Evolutionary conservation across 2,888 invertebrate species (phyloP), one percentile per base, ranked within the genome.

Genomic region (Idaea aversata): DNA sequence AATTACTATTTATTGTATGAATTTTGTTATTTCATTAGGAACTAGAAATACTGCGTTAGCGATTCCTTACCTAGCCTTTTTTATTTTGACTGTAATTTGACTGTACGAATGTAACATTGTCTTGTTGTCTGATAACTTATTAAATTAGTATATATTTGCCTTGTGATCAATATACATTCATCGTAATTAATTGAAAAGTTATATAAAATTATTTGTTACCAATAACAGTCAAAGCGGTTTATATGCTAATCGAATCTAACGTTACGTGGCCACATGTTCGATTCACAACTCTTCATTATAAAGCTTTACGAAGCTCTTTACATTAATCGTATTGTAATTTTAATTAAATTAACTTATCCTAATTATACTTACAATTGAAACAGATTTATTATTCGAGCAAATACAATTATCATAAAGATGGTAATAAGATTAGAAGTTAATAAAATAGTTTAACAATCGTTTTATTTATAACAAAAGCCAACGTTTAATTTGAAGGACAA

Each of bases 271-370:
- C 91, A 90, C 90, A 90, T 85, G 90, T 91, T 92, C 90, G 90
- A 90, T 92, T 92, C 92, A 93, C 93, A 93, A 92, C 92, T 88
- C 93, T 91, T 88, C 86, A 84, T 87, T 86, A 91, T 93, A 93
- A 93, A 93, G 93, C 92, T 91, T 91, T 80, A 83, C 88, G 85
- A 93, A 93, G 93, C 93, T 93, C 93, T 86, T 93, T 90, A 91
- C 85, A 89, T 89, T 89, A 89, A 25, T 25, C 25, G 81, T 85
- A 86, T 85, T 57, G 61, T 73, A 72, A 67, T 86, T 81, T 78
- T 81, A 82, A 77, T 65, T 70, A 69, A 76, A 74, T 75, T 78
- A 84, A 80, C 77, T 72, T 84, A 81, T 70, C 78, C 80, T 88
- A 86, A 80, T 76, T 79, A 80, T 77, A 72, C 79, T 77, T 81